Base-by-base conservation (phyloP, 1,140 invertebrate species). In the Drosophila punjabiensis region DNA sequence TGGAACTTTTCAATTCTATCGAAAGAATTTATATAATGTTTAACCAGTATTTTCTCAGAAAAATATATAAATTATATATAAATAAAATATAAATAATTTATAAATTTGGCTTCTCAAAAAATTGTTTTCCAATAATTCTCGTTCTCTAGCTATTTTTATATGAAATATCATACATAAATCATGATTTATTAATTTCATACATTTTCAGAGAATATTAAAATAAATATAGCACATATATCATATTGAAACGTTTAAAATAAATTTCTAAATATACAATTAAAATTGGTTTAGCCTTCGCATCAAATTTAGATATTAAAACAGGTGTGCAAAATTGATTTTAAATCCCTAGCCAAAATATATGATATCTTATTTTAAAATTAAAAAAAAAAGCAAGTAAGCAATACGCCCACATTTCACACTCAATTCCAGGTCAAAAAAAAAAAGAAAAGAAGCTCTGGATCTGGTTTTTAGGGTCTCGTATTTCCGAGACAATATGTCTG, bases 401-500 rank as follows among this genome's bases (percentile, higher is more conserved):
- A 33, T 32, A 39, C 14, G 1, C 62, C 33, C 48, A 53, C n/a
- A 30, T 13, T 16, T 30, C 20, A 0, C 1, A 3, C 13, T 13
- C 10, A 9, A 53, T 43, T 0, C 5, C 13, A 70, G 67, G 48
- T 16, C 28, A 43, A 52, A 52, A 7, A 70, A 28, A 0, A 35
- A 24, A 35, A 24, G 4, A 7, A 16, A 13, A 11, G 13, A 32
- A 33, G 8, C 24, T 24, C 45, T 61, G 10, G 11, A 30, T 50
- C 32, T 47, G 41, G 28, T 30, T 66, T 20, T 48, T 47, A 61
- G 39, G 53, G 48, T 71, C 41, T 59, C 67, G 30, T 60, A 74
- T 74, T 71, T 52, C 37, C 30, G 32, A 76, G 64, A 79, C 81
- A 83, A 83, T 83, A 47, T 58, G 78, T 81, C 82, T 81, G 78